Evolutionary conservation across 2,113 vertebrate genomes (phyloP).

Genomic region (Cyanoderma ruficeps): DNA sequence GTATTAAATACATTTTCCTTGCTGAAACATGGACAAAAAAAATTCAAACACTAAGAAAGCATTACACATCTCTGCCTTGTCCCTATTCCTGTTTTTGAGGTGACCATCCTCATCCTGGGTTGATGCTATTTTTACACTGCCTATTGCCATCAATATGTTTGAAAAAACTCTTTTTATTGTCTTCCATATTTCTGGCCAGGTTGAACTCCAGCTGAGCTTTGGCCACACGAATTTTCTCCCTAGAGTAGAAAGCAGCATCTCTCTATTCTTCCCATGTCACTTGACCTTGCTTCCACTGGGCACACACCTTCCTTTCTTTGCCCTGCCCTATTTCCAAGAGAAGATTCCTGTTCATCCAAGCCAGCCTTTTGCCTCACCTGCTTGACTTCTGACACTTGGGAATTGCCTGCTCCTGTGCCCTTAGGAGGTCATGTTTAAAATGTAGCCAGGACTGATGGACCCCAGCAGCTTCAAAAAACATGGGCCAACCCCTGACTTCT

Average conservation of each 20-base stretch:
- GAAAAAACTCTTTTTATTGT: not conserved
- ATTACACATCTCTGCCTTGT: not conserved
- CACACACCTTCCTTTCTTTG: not conserved
- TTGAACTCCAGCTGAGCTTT: not conserved
- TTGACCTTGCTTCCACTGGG: not conserved
- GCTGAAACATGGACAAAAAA: not conserved
- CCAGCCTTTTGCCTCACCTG: rapidly evolving
- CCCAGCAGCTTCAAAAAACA: not conserved
- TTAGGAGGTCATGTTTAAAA: not conserved
- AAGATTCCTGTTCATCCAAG: not conserved
- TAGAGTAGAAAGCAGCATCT: not conserved
- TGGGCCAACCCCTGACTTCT: not conserved
- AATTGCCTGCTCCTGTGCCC: not conserved
- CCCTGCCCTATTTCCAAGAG: not conserved
- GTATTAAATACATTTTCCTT: not conserved
- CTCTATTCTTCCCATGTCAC: not conserved
- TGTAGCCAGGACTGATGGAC: not conserved
- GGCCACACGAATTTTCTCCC: not conserved
- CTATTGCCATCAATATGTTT: not conserved
- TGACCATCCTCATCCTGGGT: not conserved
- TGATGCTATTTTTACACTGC: not conserved
- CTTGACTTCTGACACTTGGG: not conserved
- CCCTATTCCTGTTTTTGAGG: not conserved
- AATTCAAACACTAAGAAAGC: not conserved
- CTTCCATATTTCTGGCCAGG: not conserved